Evolutionary conservation across 2,888 invertebrate species (phyloP).

Genomic region (Drosophila quasianomalipes): DNA sequence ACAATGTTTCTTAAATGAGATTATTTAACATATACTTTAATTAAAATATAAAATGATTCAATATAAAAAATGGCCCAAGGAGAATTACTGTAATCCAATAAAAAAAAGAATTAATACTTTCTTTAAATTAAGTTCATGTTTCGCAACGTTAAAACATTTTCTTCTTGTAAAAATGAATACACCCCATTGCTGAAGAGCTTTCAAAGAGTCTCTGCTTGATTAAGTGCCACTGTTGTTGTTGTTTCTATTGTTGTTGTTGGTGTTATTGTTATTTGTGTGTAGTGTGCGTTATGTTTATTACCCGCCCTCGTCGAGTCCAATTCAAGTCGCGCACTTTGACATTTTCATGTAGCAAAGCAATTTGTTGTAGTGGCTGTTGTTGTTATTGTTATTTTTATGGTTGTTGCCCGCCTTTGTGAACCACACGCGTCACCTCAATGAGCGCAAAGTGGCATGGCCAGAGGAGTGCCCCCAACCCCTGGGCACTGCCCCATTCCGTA

Average conservation of each 20-base stretch:
- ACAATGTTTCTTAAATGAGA: not conserved
- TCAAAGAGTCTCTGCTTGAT: slow-evolving; percentile 49
- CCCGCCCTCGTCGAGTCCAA: slow-evolving; percentile 51
- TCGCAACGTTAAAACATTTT: not conserved
- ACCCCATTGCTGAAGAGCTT: slow-evolving; percentile 33
- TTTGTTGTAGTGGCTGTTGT: slow-evolving; percentile 68
- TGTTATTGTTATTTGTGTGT: slow-evolving; percentile 37
- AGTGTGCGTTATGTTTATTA: slow-evolving; percentile 63
- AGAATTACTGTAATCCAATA: not conserved
- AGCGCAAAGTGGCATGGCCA: slow-evolving; percentile 68
- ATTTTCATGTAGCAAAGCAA: slow-evolving; percentile 71
- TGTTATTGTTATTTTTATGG: slow-evolving; percentile 40
- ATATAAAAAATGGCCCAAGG: not conserved
- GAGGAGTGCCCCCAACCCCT: slow-evolving; percentile 12
- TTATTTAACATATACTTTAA: not conserved
- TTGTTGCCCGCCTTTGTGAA: slow-evolving; percentile 50
- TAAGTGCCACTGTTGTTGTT: slow-evolving; percentile 38
- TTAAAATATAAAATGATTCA: not conserved
- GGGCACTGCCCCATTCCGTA: slow-evolving; percentile 15
- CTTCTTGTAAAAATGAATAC: slow-evolving; percentile 2
- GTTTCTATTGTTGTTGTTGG: slow-evolving; percentile 36
- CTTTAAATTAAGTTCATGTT: not conserved
- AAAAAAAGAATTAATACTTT: not conserved
- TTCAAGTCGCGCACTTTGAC: slow-evolving; percentile 64
- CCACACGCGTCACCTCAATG: slow-evolving; percentile 75